phyloP scores from a whole-genome alignment of 30 jellyfish, hydroid and myxozoan species.

The Turritopsis rubra region DNA sequence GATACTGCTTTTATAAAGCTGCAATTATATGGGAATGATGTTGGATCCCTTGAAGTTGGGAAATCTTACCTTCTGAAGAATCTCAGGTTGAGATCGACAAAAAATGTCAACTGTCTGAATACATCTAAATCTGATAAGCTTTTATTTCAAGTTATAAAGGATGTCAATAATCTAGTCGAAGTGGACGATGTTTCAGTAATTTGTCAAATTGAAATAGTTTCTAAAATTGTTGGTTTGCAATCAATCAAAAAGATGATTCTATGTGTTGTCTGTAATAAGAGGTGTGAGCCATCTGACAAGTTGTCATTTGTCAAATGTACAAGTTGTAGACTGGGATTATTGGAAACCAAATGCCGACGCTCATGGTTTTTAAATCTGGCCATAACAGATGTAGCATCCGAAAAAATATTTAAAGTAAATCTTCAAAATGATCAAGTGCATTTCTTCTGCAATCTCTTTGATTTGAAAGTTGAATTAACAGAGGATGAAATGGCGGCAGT shows the following conservation, averaged over 20 bases:
- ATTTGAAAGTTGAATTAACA: no score
- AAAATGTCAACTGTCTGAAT: constrained; percentile 4
- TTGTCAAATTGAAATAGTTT: neutral
- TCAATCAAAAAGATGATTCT: neutral
- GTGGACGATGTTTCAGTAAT: neutral
- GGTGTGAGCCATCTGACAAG: constrained; percentile 6
- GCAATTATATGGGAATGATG: neutral
- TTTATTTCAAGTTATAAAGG: neutral
- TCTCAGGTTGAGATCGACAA: neutral
- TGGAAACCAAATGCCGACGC: neutral
- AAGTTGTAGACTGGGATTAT: neutral
- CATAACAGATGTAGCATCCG: no score
- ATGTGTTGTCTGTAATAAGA: no score
- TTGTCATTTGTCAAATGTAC: neutral
- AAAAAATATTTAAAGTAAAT: no score
- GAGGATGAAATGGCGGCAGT: no score
- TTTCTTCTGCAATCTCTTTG: no score
- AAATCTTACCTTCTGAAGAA: constrained; percentile 5
- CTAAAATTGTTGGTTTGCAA: constrained; percentile 1
- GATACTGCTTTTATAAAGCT: neutral
- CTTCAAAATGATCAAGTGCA: no score
- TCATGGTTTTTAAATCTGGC: no score
- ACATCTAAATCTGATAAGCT: neutral
- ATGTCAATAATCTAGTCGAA: neutral
- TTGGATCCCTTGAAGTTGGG: neutral